Evolutionary conservation across 92 coral and sea anemone genomes (phyloP).

Genomic region (Heliopora coerulea): DNA sequence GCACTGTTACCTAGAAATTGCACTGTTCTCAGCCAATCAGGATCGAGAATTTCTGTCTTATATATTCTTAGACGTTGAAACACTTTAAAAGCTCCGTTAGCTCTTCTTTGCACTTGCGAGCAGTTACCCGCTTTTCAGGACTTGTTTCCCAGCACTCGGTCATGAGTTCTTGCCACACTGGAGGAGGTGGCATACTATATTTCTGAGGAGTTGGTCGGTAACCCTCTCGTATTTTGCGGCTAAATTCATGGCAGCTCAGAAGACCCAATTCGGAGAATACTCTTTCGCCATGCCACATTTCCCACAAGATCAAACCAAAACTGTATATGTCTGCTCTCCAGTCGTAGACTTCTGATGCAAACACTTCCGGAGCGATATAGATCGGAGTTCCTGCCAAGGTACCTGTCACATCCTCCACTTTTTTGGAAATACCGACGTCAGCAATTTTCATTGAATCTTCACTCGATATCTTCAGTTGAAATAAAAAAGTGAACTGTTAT

Average conservation of each 20-base stretch:
- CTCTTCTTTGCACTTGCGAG: conserved; percentile 4
- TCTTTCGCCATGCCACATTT: conserved; percentile 54
- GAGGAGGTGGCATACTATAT: neutral
- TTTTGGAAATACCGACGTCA: neutral
- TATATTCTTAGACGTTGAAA: no score
- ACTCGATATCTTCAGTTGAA: neutral
- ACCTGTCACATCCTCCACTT: conserved; percentile 17
- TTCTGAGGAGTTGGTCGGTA: conserved; percentile 16
- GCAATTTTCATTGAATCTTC: conserved; percentile 1
- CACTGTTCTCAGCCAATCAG: neutral
- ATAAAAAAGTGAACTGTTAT: no score
- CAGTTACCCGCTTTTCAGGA: conserved; percentile 27
- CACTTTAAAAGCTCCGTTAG: no score
- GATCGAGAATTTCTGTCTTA: no score
- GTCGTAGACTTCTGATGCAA: conserved; percentile 11
- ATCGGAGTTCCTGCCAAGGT: neutral
- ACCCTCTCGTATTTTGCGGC: neutral
- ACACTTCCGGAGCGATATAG: conserved; percentile 55
- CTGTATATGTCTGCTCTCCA: conserved; percentile 50
- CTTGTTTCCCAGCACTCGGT: conserved; percentile 12
- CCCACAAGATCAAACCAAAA: conserved; percentile 52
- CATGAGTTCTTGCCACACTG: conserved; percentile 21
- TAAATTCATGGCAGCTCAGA: neutral
- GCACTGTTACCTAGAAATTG: no score
- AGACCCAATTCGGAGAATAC: conserved; percentile 11